Conservation (phyloP, 2,888 invertebrate genomes). For the Agonopterix arenella region DNA sequence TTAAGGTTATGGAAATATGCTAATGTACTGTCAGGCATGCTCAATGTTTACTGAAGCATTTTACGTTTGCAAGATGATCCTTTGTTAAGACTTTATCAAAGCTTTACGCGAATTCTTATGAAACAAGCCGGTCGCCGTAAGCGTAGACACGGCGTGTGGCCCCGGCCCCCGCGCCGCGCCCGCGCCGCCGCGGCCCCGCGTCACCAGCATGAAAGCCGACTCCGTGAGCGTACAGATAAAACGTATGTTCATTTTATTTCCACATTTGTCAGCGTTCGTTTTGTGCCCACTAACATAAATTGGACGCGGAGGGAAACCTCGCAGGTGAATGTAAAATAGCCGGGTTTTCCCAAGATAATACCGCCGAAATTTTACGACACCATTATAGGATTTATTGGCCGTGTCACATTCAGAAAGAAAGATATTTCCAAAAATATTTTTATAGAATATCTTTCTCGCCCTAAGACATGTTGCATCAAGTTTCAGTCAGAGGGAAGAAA, state of each 20-base stretch:
- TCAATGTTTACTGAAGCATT: constrained; percentile 1
- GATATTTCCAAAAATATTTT: constrained; percentile 56
- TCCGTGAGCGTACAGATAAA: constrained; percentile 67
- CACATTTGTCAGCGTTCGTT: constrained; percentile 77
- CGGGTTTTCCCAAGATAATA: constrained; percentile 74
- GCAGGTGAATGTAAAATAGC: constrained; percentile 76
- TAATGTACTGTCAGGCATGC: constrained; percentile 1
- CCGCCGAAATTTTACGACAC: constrained; percentile 73
- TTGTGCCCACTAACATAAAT: constrained; percentile 77
- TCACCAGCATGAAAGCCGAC: constrained; percentile 53
- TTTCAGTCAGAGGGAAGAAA: constrained; percentile 7
- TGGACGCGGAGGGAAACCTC: constrained; percentile 74
- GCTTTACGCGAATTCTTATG: constrained; percentile 39
- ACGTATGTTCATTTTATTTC: constrained; percentile 76
- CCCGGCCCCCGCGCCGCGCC: constrained; percentile 23
- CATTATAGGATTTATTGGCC: constrained; percentile 73
- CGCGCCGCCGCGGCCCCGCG: constrained; percentile 13
- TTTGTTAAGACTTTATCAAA: constrained; percentile 37
- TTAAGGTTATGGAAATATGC: no score
- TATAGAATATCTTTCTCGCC: constrained; percentile 29
- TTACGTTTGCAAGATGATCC: constrained; percentile 24
- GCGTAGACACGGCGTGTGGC: constrained; percentile 13
- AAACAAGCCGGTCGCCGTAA: constrained; percentile 24
- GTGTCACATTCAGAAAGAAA: constrained; percentile 64
- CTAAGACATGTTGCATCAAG: constrained; percentile 15